Percentiles rank a stretch among this genome's conserved stretches.
Conservation (phyloP, 2,797 vertebrate species). For the Sebastolobus alascanus region DNA sequence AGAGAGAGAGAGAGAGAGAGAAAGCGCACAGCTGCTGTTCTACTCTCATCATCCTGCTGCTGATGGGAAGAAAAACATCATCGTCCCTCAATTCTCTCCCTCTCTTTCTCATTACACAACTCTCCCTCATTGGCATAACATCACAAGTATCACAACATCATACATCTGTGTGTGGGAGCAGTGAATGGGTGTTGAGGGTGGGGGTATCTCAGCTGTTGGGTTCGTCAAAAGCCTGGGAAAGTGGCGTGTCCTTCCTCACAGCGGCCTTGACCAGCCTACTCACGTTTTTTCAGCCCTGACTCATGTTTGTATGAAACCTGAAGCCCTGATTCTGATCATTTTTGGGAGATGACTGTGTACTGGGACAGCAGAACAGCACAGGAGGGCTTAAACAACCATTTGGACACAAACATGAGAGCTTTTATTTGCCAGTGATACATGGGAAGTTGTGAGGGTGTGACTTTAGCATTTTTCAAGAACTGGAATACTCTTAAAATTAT, state of each 20-base stretch:
- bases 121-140: slow-evolving; percentile 86
- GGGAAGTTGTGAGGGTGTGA: slow-evolving; percentile 26
- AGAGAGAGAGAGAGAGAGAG: neutral
- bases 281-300: slow-evolving; percentile 36
- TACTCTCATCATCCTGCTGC: slow-evolving; percentile 56
- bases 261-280: slow-evolving; percentile 23
- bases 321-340: slow-evolving; percentile 74
- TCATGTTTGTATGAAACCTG: slow-evolving; percentile 62
- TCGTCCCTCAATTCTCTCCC: slow-evolving; percentile 57
- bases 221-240: slow-evolving; percentile 85
- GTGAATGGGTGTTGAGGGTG: slow-evolving; percentile 46
- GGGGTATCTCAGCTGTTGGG: slow-evolving; percentile 82
- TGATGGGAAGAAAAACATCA: slow-evolving; percentile 77
- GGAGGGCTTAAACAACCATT: slow-evolving; percentile 64
- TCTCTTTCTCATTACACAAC: slow-evolving; percentile 83
- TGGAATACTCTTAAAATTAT: neutral
- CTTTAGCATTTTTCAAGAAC: neutral
- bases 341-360: slow-evolving; percentile 64
- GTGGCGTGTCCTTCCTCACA: slow-evolving; percentile 52
- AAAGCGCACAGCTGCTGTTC: slow-evolving; percentile 58
- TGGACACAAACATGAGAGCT: slow-evolving; percentile 56
- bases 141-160: slow-evolving; percentile 76
- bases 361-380: slow-evolving; percentile 47
- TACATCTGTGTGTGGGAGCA: slow-evolving; percentile 74
- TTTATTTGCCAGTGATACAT: slow-evolving; percentile 59